phyloP scores from a whole-genome alignment of 2,888 invertebrate species.

The Monochamus alternatus region DNA sequence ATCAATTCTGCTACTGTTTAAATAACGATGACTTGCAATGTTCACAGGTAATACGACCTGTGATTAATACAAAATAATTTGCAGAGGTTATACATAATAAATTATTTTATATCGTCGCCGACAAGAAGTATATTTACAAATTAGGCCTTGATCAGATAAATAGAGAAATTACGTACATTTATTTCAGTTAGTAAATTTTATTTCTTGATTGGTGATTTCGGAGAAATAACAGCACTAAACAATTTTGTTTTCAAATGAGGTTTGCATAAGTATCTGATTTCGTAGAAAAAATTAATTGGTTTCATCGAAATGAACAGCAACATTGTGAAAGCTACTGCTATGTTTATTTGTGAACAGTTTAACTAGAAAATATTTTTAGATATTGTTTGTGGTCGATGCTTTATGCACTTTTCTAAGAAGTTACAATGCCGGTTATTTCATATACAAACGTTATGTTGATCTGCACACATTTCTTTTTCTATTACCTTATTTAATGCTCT shows the following conservation, averaged over 20 bases:
- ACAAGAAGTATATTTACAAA: too few relatives aligned
- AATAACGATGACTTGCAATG: too few relatives aligned
- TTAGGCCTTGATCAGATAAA: not conserved
- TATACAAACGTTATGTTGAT: not conserved
- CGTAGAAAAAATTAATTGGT: slow-evolving; percentile 4
- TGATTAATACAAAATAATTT: not conserved
- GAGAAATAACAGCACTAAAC: not conserved
- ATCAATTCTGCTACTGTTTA: too few relatives aligned
- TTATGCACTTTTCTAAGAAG: too few relatives aligned
- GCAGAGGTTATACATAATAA: not conserved
- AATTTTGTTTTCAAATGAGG: not conserved
- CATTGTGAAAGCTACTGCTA: not conserved
- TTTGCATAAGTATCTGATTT: not conserved
- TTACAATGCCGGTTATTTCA: not conserved
- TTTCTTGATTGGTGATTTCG: not conserved
- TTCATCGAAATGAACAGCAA: slow-evolving; percentile 1
- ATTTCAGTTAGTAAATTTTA: not conserved
- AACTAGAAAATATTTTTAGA: not conserved
- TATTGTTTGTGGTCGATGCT: not conserved
- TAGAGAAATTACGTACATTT: not conserved
- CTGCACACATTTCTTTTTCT: not conserved
- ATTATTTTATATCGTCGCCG: not conserved
- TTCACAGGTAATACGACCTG: not conserved
- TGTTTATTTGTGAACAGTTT: not conserved
- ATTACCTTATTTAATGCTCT: too few relatives aligned